phyloP scores from a whole-genome alignment of 2,888 invertebrate species.

The Tetragnatha montana region DNA sequence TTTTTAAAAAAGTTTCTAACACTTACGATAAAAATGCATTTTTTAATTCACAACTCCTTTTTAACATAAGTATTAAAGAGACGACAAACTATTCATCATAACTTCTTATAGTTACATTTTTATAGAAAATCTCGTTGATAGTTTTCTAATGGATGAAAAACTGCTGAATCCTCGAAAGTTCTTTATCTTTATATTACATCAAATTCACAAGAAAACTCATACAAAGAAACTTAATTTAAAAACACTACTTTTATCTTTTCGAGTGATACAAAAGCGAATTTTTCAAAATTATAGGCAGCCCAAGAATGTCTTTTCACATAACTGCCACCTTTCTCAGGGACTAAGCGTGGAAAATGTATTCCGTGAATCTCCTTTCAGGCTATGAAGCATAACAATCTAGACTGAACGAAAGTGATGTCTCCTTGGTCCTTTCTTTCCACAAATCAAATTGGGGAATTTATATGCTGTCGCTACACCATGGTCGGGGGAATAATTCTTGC shows the following conservation, averaged over 20 bases:
- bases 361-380: not conserved
- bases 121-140: no score
- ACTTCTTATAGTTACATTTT: no score
- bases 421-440: not conserved
- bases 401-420: not conserved
- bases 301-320: not conserved
- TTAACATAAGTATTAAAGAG: no score
- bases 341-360: not conserved
- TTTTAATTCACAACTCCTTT: no score
- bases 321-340: not conserved
- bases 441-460: not conserved
- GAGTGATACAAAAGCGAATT: not conserved
- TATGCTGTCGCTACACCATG: not conserved
- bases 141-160: no score
- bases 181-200: no score
- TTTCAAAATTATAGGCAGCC: not conserved
- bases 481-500: not conserved
- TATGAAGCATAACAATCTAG: not conserved
- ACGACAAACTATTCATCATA: no score
- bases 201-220: no score
- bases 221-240: not conserved
- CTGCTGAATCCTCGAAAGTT: no score
- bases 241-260: not conserved
- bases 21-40: no score
- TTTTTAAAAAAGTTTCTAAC: no score